Percentiles rank a stretch among this genome's conserved stretches.
Conservation (phyloP, 2,113 vertebrate genomes). For the Rhinogobius similis region DNA sequence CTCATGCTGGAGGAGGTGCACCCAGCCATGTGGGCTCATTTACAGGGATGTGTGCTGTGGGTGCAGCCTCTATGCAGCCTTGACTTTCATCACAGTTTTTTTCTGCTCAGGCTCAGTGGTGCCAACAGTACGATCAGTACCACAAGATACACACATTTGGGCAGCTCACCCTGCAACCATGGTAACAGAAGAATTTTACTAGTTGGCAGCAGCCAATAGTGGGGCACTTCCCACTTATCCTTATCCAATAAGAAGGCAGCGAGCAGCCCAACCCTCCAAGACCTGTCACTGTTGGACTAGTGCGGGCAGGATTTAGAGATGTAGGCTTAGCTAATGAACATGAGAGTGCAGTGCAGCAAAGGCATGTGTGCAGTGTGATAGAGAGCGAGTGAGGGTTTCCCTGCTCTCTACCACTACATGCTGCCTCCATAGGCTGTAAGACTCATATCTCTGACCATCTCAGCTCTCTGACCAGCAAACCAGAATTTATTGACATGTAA, state of each 20-base stretch:
- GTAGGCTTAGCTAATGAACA: constrained; percentile 61
- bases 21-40: constrained; percentile 55
- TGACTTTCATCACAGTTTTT: constrained; percentile 55
- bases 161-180: constrained; percentile 85
- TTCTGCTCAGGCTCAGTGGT: constrained; percentile 47
- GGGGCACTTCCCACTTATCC: constrained; percentile 73
- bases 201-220: constrained; percentile 80
- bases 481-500: constrained; percentile 16
- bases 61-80: constrained; percentile 63
- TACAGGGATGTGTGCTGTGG: constrained; percentile 59
- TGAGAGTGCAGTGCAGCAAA: constrained; percentile 39
- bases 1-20: constrained; percentile 43
- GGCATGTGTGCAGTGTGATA: constrained; percentile 30
- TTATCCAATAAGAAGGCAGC: constrained; percentile 75
- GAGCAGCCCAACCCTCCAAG: constrained; percentile 77
- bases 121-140: constrained; percentile 72
- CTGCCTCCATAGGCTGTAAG: constrained; percentile 26
- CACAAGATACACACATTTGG: constrained; percentile 76
- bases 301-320: constrained; percentile 61
- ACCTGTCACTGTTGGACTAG: constrained; percentile 67
- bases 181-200: constrained; percentile 84
- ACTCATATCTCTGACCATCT: constrained; percentile 37
- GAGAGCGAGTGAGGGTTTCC: constrained; percentile 58
- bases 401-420: constrained; percentile 35
- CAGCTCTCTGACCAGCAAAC: neutral